phyloP scores from a whole-genome alignment of 2,113 vertebrate species.

The Triplophysa siluroides region DNA sequence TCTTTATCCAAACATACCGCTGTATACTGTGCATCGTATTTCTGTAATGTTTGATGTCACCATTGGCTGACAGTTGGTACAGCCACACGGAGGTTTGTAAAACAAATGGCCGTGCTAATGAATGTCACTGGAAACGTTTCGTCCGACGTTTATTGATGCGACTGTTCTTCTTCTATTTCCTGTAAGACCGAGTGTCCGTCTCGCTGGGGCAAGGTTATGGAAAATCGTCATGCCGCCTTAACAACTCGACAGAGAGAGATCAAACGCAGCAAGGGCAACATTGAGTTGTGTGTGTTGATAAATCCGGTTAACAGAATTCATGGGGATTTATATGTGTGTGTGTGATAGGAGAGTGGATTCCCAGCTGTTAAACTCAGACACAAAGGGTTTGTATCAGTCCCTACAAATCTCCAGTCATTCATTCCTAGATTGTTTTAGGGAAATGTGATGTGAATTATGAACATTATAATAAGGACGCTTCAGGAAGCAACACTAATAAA shows the following conservation, averaged over 20 bases:
- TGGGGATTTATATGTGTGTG: not conserved
- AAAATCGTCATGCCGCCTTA: not conserved
- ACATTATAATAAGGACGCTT: too few species aligned
- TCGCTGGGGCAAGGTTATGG: conserved; percentile 6
- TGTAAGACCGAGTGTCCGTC: not conserved
- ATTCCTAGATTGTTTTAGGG: too few species aligned
- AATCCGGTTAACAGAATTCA: not conserved
- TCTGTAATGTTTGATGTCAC: not conserved
- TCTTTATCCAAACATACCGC: conserved; percentile 16
- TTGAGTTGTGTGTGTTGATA: conserved; percentile 4
- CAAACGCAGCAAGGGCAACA: not conserved
- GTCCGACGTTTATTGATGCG: not conserved
- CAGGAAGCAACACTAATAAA: too few species aligned
- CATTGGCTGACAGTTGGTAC: not conserved
- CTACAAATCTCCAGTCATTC: not conserved
- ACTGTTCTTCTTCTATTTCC: conserved; percentile 15
- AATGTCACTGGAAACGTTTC: not conserved
- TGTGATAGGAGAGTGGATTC: not conserved
- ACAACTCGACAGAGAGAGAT: conserved; percentile 7
- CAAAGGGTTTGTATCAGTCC: not conserved
- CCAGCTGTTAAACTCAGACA: not conserved
- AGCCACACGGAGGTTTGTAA: not conserved
- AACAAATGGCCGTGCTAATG: not conserved
- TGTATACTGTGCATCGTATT: not conserved
- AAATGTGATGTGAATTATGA: too few species aligned